Conservation (phyloP, 1,140 invertebrate species). For the Saxidomus purpurata region DNA sequence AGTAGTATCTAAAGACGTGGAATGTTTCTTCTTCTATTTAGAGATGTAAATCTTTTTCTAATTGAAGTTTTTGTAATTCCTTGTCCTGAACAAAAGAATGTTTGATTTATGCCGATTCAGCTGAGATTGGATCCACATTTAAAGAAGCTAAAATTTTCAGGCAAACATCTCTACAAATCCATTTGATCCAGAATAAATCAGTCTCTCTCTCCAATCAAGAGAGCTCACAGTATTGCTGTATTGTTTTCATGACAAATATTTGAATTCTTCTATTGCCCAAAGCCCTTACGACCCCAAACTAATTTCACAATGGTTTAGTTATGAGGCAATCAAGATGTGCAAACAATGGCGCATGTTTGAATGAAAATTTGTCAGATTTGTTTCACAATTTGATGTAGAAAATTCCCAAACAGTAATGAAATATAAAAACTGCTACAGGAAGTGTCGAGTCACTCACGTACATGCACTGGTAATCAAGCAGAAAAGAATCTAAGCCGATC, state of each 20-base stretch:
- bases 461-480: not conserved
- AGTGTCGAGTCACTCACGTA: not conserved
- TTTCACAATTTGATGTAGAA: conserved; percentile 11
- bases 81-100: not conserved
- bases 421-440: not conserved
- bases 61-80: not conserved
- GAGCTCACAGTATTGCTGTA: conserved; percentile 10
- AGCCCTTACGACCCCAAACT: conserved; percentile 38
- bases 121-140: not conserved
- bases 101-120: not conserved
- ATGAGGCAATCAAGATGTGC: conserved; percentile 45
- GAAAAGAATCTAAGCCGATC: not conserved
- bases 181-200: conserved; percentile 39
- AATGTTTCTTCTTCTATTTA: no score
- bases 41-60: conserved; percentile 16
- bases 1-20: no score
- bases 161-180: conserved; percentile 1
- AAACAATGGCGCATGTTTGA: conserved; percentile 51
- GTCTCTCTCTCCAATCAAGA: not conserved
- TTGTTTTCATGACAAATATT: conserved; percentile 49
- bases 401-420: conserved; percentile 15
- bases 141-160: not conserved
- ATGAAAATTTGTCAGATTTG: conserved; percentile 39
- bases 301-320: conserved; percentile 29
- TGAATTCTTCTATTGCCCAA: conserved; percentile 32